Evolutionary conservation across 2,797 vertebrate species (phyloP), one percentile per base, ranked within the genome.

Genomic region (Coregonus ussuriensis): DNA sequence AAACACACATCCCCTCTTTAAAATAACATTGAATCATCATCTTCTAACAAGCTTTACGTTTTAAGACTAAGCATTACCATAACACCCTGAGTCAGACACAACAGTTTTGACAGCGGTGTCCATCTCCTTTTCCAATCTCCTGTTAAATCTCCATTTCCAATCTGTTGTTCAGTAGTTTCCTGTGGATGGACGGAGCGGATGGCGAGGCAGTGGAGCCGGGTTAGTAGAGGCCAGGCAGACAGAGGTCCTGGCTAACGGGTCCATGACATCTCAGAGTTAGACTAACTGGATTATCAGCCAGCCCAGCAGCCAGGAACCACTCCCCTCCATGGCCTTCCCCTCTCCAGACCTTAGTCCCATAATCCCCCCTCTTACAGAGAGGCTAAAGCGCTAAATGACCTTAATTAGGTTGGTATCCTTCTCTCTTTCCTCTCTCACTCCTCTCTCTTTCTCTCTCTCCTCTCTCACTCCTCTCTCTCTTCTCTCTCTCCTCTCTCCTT

Each of bases 211-310:
- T n/a, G 56, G 56, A n/a, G 7, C n/a, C 18, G 68, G 70, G 51
- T n/a, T 79, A 88, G 89, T 90, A 87, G 79, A 85, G 77, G 82
- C 91, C 83, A 85, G 81, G 82, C 79, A 74, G 81, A 82, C 82
- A 84, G 74, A 85, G 81, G 79, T 82, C 82, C 80, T 93, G 93
- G 41, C 9, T 47, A 47, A 94, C 91, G 78, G 84, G 90, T 89
- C 94, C 86, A 89, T 80, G 92, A 90, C 71, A 77, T 91, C 85
- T 91, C 81, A 89, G 86, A 53, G 41, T 47, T 21, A 91, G 86
- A 86, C 89, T 92, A 94, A 95, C 77, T 14, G 87, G 93, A 95
- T 94, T 92, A 93, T 72, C 78, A 77, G 72, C 65, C 78, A 53
- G 54, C 0, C 54, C 54, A 93, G 73, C 78, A 78, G 76, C 56